Evolutionary conservation across 2,888 invertebrate species (phyloP).

Genomic region (Arge pagana): DNA sequence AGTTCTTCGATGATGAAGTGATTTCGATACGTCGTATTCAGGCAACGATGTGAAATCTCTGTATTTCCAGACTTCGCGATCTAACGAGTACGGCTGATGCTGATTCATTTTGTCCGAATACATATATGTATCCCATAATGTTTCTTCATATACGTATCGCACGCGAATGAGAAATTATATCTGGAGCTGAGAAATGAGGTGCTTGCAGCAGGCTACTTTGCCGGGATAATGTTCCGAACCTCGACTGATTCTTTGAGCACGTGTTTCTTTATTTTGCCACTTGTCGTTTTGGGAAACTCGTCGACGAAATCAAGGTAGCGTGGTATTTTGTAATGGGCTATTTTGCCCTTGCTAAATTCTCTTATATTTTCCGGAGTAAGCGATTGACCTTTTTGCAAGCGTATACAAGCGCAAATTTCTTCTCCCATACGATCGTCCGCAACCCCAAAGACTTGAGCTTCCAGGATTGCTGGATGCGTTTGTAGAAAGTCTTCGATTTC

Average conservation of each 20-base stretch:
- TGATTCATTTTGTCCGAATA: too few relatives aligned
- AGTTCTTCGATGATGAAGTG: too few relatives aligned
- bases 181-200: too few relatives aligned
- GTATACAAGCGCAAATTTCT: constrained; percentile 72
- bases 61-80: too few relatives aligned
- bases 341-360: constrained; percentile 68
- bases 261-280: constrained; percentile 84
- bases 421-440: constrained; percentile 78
- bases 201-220: too few relatives aligned
- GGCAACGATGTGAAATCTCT: too few relatives aligned
- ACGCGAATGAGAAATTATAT: too few relatives aligned
- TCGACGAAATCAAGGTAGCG: constrained; percentile 69
- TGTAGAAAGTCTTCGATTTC: constrained; percentile 81
- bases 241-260: constrained; percentile 62
- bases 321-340: constrained; percentile 84
- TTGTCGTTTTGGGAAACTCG: constrained; percentile 78
- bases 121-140: too few relatives aligned
- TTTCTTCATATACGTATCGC: too few relatives aligned
- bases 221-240: constrained; percentile 36
- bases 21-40: too few relatives aligned
- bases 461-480: constrained; percentile 74
- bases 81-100: too few relatives aligned
- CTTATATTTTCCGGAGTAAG: constrained; percentile 66
- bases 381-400: constrained; percentile 61
- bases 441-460: constrained; percentile 77